These are phyloP conservation scores for Chaetodon trifasciatus DNA, from an alignment of 2,797 vertebrate genomes.

Conservation along the genomic window DNA sequence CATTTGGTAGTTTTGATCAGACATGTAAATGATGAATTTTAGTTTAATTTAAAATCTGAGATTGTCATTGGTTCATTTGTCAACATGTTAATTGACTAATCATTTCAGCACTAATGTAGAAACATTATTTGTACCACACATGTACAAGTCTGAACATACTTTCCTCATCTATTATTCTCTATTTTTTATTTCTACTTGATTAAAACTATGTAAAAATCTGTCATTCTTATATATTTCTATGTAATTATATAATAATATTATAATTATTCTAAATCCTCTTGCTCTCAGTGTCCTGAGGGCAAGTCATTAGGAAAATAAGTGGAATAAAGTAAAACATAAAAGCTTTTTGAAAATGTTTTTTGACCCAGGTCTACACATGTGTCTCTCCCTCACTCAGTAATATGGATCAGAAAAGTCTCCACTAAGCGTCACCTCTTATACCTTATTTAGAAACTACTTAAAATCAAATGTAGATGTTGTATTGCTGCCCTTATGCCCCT, in stretches of 20 bases:
- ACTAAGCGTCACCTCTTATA: constrained; percentile 19
- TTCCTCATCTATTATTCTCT: background rate
- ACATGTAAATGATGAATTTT: background rate
- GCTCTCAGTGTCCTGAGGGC: background rate
- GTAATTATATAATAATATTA: background rate
- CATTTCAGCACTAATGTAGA: background rate
- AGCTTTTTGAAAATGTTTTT: constrained; percentile 8
- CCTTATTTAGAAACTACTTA: constrained; percentile 38
- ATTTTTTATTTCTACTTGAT: too few relatives aligned
- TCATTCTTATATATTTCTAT: background rate
- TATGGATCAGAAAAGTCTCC: constrained; percentile 10
- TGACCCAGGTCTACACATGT: constrained; percentile 1
- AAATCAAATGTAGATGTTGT: constrained; percentile 30
- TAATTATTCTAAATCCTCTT: background rate
- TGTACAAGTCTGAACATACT: background rate
- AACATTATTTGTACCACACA: background rate
- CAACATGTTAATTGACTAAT: background rate
- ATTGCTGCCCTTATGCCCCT: constrained; percentile 11
- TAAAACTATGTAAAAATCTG: background rate
- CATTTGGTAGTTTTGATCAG: background rate
- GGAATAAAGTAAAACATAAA: constrained; percentile 4
- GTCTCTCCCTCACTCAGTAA: background rate
- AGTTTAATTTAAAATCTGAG: background rate
- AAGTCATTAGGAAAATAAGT: constrained; percentile 6
- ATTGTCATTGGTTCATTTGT: background rate